These are phyloP conservation scores for Microtus pennsylvanicus DNA, from an alignment of 2,113 vertebrate genomes.

Conservation along the genomic window DNA sequence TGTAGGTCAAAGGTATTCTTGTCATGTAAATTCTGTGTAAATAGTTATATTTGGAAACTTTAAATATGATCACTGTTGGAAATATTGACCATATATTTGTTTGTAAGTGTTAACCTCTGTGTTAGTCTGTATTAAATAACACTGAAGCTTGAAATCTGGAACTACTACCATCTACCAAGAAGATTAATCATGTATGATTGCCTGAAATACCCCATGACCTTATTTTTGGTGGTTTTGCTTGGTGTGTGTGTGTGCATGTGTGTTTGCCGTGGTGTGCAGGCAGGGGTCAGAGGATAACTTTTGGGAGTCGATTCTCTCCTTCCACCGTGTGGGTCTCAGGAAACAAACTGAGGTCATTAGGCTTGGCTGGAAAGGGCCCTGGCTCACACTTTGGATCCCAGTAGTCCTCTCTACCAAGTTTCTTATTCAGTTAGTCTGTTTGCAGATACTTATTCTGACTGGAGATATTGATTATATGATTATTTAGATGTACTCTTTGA, in stretches of 20 bases:
- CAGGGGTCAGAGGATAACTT: background rate
- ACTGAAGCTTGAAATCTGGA: constrained; percentile 20
- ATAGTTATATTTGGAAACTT: constrained; percentile 37
- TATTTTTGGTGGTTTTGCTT: background rate
- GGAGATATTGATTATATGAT: background rate
- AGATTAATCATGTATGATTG: background rate
- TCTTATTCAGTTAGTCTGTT: constrained; percentile 37
- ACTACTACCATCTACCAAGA: background rate
- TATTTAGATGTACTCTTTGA: constrained; percentile 42
- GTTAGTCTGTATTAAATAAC: background rate
- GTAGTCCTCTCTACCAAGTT: background rate
- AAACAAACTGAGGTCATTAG: background rate
- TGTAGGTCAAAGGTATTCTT: constrained; percentile 10
- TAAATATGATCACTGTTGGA: constrained; percentile 31
- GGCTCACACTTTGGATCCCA: background rate
- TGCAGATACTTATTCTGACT: background rate
- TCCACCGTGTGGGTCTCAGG: background rate
- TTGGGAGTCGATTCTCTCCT: background rate
- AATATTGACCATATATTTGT: background rate
- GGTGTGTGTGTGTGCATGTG: background rate
- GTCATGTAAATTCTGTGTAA: constrained; percentile 30
- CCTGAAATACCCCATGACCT: background rate
- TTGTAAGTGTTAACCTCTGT: background rate
- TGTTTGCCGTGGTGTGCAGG: background rate
- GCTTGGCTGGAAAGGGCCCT: background rate